A percentile compares a stretch with the other conserved stretches of the same genome.
phyloP scores from a whole-genome alignment of 1,140 invertebrate genomes.

The Lysiphlebus fabarum region DNA sequence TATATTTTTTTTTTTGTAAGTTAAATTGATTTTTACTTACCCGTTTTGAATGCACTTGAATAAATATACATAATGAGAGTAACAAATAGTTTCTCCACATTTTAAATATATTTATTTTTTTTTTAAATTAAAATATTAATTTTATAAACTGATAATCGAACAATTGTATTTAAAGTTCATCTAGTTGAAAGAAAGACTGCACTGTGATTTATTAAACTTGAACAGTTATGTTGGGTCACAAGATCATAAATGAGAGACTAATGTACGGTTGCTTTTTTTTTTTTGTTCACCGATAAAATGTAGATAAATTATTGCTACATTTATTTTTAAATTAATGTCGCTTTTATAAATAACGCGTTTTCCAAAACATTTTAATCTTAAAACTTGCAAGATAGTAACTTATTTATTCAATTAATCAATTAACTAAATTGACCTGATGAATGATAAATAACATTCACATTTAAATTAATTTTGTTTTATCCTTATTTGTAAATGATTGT shows the following conservation, averaged over 20 bases:
- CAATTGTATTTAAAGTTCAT: conserved; percentile 3
- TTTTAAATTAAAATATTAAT: not conserved
- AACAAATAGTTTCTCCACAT: conserved; percentile 15
- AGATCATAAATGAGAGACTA: conserved; percentile 42
- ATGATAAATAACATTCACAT: no score
- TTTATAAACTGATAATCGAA: not conserved
- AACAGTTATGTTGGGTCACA: conserved; percentile 39
- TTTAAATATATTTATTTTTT: conserved; percentile 1
- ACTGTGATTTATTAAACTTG: conserved; percentile 33
- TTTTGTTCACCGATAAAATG: conserved; percentile 30
- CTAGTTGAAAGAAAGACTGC: conserved; percentile 29
- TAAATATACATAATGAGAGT: not conserved
- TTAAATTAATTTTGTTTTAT: no score
- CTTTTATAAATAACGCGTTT: no score
- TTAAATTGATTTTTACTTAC: conserved; percentile 10
- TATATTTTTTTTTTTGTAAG: conserved; percentile 3
- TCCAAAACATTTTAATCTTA: no score
- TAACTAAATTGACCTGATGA: no score
- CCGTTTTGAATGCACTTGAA: not conserved
- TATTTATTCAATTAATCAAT: no score
- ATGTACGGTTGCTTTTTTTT: conserved; percentile 31
- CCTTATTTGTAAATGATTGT: no score
- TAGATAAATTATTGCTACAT: conserved; percentile 28
- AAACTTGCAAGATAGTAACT: no score
- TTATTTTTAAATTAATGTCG: no score